Base-by-base conservation (phyloP, 2,113 vertebrate genomes). In the Geococcyx californianus region DNA sequence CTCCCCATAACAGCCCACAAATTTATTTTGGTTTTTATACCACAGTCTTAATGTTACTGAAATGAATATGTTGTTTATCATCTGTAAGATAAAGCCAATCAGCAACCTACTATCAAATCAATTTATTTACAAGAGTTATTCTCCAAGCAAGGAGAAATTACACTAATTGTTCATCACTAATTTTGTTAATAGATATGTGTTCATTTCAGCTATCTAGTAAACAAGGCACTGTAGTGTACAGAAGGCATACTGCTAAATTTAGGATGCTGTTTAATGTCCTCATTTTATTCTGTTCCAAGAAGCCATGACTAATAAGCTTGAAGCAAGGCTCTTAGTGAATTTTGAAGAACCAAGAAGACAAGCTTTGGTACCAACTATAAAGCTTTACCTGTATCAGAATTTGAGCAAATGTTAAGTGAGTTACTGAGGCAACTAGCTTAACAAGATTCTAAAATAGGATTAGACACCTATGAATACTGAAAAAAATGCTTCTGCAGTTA, bases 161-260 rank as follows among this genome's bases (percentile, higher is more conserved):
- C 49, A 73, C 76, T 59, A 84, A 93, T 93, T 93, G 90, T 81
- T 95, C 90, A 87, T 92, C 74, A 79, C 95, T 97, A 94, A 90
- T 92, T 94, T 81, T 90, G 55, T 94, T 96, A 96, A 96, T 87
- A 93, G 87, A 93, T 91, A 56, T 83, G 66, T 86, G 42, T 81
- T 95, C 64, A 36, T 94, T 92, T 92, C 74, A 84, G 75, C 49
- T 92, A 87, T 70, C 87, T 94, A 96, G 87, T 94, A 97, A 97
- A 97, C 87, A 96, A 97, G 74, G 11, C 45, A 60, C 56, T 89
- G 77, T 47, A 81, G 96, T 95, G 88, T 81, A 87, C 47, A 95
- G 51, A 62, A 91, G 60, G 55, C 75, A 91, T 47, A 85, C 38
- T 9, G 11, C 87, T 95, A 88, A 94, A 93, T 55, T 74, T 87